Evolutionary conservation across 2,113 vertebrate genomes (phyloP), one percentile per base, ranked within the genome.

Genomic region (Actenoides lindsayi): DNA sequence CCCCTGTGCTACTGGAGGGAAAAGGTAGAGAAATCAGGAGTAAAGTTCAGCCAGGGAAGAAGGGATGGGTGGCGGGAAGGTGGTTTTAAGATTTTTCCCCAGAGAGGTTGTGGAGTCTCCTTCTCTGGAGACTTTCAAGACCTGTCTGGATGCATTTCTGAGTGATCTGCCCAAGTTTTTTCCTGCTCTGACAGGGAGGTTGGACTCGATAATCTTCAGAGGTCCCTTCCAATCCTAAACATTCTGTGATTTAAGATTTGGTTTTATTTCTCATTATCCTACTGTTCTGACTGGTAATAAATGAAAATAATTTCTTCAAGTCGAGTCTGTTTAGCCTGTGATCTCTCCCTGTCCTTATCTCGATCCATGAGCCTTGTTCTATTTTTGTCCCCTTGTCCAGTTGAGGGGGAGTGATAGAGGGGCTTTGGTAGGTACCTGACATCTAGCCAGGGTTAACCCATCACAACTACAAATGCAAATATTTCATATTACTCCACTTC

Each of bases 371-470:
- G 24, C 3, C 6, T 33, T 5, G 2, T 33, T 59, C 8, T 48
- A 30, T 53, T 84, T 60, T 64, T 70, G 5, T 64, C 11, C 6
- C 18, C 13, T 17, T 53, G 18, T 39, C n/a, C 8, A 48, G 9
- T 8, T 80, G 50, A 84, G 42, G 9, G 53, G 37, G 19, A 65
- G 27, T 48, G n/a, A 14, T 14, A 50, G 5, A 12, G 9, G 4
- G 2, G 14, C 12, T 39, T 42, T 39, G 10, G 7, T 31, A 50
- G 31, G 21, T 30, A 75, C 9, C 0, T 0, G 6, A 5, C 44
- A 4, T 41, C 13, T 37, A 75, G 13, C 6, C 28, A 25, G 21
- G 15, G 8, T 53, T 50, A 37, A 54, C 18, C 11, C 35, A 44
- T 10, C 30, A 31, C 4, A 50, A 10, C 4, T 15, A 25, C 37